A percentile compares a stretch with the other conserved stretches of the same genome.
Evolutionary conservation across 2,113 vertebrate species (phyloP).

Genomic region (Verasper variegatus): DNA sequence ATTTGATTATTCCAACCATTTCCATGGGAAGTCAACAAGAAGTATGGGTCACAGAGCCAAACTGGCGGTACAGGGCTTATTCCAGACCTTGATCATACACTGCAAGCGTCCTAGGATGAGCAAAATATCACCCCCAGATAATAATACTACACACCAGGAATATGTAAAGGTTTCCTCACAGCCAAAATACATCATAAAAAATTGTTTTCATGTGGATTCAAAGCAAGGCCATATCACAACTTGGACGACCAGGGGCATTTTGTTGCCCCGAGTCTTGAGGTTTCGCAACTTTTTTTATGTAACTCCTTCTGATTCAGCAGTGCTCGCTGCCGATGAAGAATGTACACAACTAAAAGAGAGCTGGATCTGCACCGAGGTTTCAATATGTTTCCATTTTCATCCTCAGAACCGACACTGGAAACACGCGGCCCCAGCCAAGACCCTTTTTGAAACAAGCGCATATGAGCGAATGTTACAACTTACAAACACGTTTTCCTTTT

Average conservation of each 20-base stretch:
- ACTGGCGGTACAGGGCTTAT: slow-evolving; percentile 1
- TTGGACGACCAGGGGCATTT: slow-evolving; percentile 40
- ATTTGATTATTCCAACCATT: background rate
- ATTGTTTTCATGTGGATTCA: slow-evolving; percentile 5
- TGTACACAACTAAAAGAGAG: slow-evolving; percentile 72
- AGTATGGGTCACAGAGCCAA: no score
- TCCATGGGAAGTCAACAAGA: no score
- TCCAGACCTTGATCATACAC: slow-evolving; percentile 41
- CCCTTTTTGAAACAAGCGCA: slow-evolving; percentile 64
- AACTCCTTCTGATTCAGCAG: slow-evolving; percentile 72
- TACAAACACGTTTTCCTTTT: slow-evolving; percentile 69
- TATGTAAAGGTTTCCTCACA: slow-evolving; percentile 7
- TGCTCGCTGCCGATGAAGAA: slow-evolving; percentile 66
- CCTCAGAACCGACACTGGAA: slow-evolving; percentile 77
- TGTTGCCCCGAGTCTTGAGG: slow-evolving; percentile 33
- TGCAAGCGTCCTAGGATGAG: slow-evolving; percentile 12
- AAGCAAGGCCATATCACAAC: slow-evolving; percentile 6
- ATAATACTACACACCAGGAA: slow-evolving; percentile 6
- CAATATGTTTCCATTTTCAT: slow-evolving; percentile 80
- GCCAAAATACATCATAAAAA: background rate
- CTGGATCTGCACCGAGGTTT: slow-evolving; percentile 62
- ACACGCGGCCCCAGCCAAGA: slow-evolving; percentile 67
- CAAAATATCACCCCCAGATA: slow-evolving; percentile 12
- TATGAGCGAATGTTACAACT: slow-evolving; percentile 69
- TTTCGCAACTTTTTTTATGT: slow-evolving; percentile 68